phyloP scores from a whole-genome alignment of 2,888 invertebrate genomes.

The Heterodera filipjevi region DNA sequence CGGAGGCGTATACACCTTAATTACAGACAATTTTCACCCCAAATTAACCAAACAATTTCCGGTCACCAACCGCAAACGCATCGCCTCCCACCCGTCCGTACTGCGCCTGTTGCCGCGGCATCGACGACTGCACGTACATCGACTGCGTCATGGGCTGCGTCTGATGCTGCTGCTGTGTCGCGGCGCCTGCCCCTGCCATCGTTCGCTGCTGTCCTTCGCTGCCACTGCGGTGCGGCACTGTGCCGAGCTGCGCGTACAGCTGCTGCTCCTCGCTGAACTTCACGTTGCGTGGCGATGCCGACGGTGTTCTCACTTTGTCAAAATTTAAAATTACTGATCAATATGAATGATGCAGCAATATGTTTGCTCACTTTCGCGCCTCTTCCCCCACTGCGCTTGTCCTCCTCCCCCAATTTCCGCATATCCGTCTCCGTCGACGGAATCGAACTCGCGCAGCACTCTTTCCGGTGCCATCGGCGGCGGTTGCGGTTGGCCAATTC shows the following conservation, averaged over 20 bases:
- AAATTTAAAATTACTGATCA: neutral
- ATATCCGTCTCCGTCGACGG: constrained; percentile 40
- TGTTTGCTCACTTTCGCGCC: constrained; percentile 53
- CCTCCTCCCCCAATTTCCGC: constrained; percentile 38
- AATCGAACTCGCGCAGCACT: constrained; percentile 21
- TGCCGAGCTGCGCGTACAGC: constrained; percentile 7
- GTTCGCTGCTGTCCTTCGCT: constrained; percentile 10
- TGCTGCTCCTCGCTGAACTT: neutral
- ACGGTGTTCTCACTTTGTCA: neutral
- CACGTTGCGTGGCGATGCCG: constrained; percentile 8
- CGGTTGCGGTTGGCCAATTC: constrained; percentile 11
- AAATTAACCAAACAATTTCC: neutral
- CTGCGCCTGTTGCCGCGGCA: neutral
- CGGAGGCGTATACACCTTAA: constrained; percentile 15
- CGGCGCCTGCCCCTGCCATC: neutral
- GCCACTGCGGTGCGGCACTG: neutral
- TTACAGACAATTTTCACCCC: neutral
- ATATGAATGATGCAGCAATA: too few species aligned
- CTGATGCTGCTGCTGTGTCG: neutral
- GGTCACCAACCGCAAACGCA: neutral
- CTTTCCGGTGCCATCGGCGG: constrained; percentile 3
- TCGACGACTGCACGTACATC: constrained; percentile 11
- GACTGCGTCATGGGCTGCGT: constrained; percentile 10
- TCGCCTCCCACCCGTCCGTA: neutral
- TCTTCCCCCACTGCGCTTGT: constrained; percentile 38